Conservation (phyloP, 92 coral and sea anemone genomes). For the Actinostola sp. region DNA sequence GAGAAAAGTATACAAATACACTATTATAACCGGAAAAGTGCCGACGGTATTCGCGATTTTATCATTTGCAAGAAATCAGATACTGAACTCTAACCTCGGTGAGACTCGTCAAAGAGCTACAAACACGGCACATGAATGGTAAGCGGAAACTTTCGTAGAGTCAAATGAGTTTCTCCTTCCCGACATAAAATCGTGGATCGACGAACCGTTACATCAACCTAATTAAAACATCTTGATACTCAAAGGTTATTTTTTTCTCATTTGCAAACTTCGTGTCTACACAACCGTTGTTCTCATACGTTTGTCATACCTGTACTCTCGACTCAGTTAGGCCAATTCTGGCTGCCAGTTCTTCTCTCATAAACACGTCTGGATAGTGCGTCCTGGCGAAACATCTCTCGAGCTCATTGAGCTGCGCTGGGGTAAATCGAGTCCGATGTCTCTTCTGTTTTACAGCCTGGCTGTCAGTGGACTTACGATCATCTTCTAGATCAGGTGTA, state of each 20-base stretch:
- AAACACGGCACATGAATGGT: slow-evolving; percentile 17
- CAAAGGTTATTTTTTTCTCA: slow-evolving; percentile 72
- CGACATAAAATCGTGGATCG: slow-evolving; percentile 20
- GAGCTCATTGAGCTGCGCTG: slow-evolving; percentile 96
- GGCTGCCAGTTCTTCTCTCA: slow-evolving; percentile 98
- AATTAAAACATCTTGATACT: slow-evolving; percentile 83
- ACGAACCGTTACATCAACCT: slow-evolving; percentile 90
- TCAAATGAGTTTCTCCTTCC: slow-evolving; percentile 3
- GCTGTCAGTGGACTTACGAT: slow-evolving; percentile 76
- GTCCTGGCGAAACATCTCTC: slow-evolving; percentile 98
- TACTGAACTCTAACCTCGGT: slow-evolving; percentile 60
- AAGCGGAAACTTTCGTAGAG: slow-evolving; percentile 21
- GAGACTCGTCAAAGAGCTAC: slow-evolving; percentile 42
- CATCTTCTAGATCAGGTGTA: slow-evolving; percentile 90
- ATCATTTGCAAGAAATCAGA: slow-evolving; percentile 77
- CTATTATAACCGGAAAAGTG: slow-evolving; percentile 86
- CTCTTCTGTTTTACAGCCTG: slow-evolving; percentile 97
- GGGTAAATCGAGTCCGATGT: slow-evolving; percentile 97
- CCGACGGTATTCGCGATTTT: slow-evolving; percentile 80
- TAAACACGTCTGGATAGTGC: slow-evolving; percentile 96
- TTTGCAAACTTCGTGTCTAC: slow-evolving; percentile 31
- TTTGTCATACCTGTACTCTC: slow-evolving; percentile 92
- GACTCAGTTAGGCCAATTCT: slow-evolving; percentile 97
- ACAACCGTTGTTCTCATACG: slow-evolving; percentile 10
- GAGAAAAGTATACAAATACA: slow-evolving; percentile 92